Conservation (phyloP, 1,140 invertebrate genomes). For the Dolichoris vasculosae region DNA sequence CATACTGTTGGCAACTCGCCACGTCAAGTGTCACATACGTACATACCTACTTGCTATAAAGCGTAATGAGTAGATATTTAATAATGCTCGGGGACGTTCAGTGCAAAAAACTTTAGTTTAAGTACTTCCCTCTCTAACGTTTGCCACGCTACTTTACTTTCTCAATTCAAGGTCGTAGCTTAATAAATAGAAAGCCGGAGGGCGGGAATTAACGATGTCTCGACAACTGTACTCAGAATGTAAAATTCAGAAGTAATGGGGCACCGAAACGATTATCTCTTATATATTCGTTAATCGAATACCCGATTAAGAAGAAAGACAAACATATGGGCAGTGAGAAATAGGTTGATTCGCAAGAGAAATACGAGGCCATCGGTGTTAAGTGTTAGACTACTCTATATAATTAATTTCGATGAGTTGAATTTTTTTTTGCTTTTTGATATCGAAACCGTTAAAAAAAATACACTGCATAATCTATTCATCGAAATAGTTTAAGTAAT, state of each 20-base stretch:
- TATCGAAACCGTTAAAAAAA: no score
- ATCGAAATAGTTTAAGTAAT: no score
- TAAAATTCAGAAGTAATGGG: no score
- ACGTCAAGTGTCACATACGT: background rate
- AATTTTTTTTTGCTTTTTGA: no score
- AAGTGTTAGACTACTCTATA: no score
- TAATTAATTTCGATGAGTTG: no score
- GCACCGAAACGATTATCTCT: background rate
- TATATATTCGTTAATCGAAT: no score
- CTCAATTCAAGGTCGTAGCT: slow-evolving; percentile 14
- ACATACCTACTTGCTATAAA: slow-evolving; percentile 2
- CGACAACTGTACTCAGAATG: background rate
- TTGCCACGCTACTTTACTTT: background rate
- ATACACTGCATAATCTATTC: no score
- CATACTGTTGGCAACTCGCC: background rate
- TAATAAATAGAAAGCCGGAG: slow-evolving; percentile 7
- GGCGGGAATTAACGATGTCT: slow-evolving; percentile 17
- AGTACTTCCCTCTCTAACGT: background rate
- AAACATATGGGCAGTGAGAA: no score
- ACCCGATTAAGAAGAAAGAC: no score
- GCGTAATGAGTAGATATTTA: slow-evolving; percentile 20
- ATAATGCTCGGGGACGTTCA: background rate
- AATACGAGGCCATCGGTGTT: no score
- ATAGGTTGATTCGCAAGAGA: no score
- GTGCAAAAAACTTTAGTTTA: slow-evolving; percentile 17